These are phyloP conservation scores for Boloria euphrosyne DNA, from an alignment of 2,888 invertebrate species.

Conservation along the genomic window DNA sequence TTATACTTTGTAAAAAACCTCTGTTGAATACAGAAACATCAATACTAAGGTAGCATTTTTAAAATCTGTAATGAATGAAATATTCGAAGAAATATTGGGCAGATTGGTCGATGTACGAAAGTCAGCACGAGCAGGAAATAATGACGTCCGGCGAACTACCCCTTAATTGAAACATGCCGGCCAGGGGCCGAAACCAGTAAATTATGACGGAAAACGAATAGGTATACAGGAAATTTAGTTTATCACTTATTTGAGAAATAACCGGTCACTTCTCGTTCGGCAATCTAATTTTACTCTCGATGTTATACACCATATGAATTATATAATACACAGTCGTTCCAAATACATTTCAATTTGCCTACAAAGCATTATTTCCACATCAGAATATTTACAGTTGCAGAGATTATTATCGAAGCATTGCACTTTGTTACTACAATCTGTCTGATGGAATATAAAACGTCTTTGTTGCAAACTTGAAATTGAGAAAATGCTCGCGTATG, in stretches of 20 bases:
- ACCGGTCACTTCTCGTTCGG: conserved; percentile 35
- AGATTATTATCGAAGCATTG: conserved; percentile 53
- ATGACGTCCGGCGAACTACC: conserved; percentile 63
- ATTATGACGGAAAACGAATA: conserved; percentile 65
- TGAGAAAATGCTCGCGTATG: conserved; percentile 69
- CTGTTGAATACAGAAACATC: not conserved
- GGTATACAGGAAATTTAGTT: conserved; percentile 59
- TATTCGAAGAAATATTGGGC: conserved; percentile 37
- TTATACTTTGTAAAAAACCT: conserved; percentile 3
- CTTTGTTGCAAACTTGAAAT: conserved; percentile 78
- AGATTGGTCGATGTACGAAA: conserved; percentile 34
- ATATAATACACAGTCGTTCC: too few species aligned
- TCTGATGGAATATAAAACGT: conserved; percentile 75
- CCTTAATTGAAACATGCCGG: conserved; percentile 65
- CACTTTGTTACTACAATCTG: conserved; percentile 75
- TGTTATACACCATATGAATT: not conserved
- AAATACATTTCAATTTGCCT: not conserved
- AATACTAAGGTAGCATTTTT: conserved; percentile 1
- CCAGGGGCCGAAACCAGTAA: conserved; percentile 51
- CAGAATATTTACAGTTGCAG: conserved; percentile 5
- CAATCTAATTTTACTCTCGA: conserved; percentile 25
- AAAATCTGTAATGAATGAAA: conserved; percentile 23
- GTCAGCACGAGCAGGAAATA: conserved; percentile 63
- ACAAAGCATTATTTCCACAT: not conserved
- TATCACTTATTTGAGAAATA: conserved; percentile 53